A percentile compares a stretch with the other conserved stretches of the same genome.
Conservation (phyloP, 2,113 vertebrate genomes). For the Saguinus midas region DNA sequence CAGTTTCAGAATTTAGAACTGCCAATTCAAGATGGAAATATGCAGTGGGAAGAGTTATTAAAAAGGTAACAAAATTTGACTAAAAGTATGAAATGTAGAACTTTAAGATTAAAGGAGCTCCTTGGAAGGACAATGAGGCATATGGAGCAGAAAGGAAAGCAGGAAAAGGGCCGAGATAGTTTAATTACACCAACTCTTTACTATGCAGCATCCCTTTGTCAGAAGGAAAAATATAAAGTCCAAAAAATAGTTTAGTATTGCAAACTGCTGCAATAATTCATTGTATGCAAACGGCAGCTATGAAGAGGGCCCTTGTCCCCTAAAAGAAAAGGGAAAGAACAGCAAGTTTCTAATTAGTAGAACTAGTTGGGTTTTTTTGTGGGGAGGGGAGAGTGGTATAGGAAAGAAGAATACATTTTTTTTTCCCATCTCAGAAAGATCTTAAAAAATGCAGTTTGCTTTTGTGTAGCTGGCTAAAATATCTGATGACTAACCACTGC, state of each 20-base stretch:
- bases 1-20: not conserved
- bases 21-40: conserved; percentile 3
- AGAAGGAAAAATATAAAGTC: conserved; percentile 68
- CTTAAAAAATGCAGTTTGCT: conserved; percentile 42
- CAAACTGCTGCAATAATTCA: conserved; percentile 83
- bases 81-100: not conserved
- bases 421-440: not conserved
- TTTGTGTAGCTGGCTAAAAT: conserved; percentile 53
- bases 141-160: not conserved
- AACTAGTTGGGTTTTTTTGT: not conserved
- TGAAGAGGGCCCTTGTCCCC: conserved; percentile 31
- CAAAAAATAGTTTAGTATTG: conserved; percentile 80
- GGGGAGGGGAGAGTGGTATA: conserved; percentile 31
- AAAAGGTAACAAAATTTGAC: not conserved
- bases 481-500: conserved; percentile 64
- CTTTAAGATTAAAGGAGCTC: conserved; percentile 29
- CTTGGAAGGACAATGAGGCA: not conserved
- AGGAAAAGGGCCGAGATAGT: not conserved
- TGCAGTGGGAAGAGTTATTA: not conserved
- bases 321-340: not conserved
- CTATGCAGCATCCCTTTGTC: conserved; percentile 49
- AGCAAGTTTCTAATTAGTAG: conserved; percentile 61
- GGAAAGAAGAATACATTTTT: not conserved
- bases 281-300: conserved; percentile 81
- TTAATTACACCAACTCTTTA: conserved; percentile 8